These are phyloP conservation scores for Sarotherodon lohbergeri DNA, from an alignment of 2,113 vertebrate genomes.

Conservation along the genomic window DNA sequence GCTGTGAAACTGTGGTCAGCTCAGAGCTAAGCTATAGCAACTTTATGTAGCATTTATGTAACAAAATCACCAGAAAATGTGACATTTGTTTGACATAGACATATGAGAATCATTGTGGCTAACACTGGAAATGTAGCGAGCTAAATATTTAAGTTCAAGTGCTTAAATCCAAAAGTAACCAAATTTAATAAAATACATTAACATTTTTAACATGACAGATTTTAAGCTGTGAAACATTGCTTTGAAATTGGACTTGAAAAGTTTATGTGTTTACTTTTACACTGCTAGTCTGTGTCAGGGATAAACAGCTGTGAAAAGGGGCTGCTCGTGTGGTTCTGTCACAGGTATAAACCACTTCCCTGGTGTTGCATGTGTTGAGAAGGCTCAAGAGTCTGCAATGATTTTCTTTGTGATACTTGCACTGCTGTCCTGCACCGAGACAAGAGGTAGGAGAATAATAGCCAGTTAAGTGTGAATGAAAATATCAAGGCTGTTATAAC, in stretches of 20 bases:
- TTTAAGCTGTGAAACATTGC: not conserved
- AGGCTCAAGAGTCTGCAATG: not conserved
- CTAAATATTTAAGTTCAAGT: not conserved
- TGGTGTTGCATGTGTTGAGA: not conserved
- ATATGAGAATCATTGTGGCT: not conserved
- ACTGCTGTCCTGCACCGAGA: not conserved
- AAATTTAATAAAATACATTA: not conserved
- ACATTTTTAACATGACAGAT: not conserved
- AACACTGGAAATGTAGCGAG: not conserved
- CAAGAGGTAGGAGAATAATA: not conserved
- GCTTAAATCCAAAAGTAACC: not conserved
- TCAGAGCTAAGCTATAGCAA: not conserved
- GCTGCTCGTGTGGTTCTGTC: not conserved
- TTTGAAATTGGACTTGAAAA: not conserved
- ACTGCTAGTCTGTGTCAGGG: not conserved
- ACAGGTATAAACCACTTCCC: not conserved
- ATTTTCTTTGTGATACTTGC: not conserved
- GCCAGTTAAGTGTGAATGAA: not conserved
- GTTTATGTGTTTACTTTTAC: not conserved
- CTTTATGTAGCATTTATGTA: not conserved
- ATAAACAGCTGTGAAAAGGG: not conserved
- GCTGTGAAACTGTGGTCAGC: not conserved
- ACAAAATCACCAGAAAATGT: not conserved
- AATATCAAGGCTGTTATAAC: not conserved
- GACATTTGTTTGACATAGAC: fast-evolving